These are phyloP conservation scores for Brassicogethes aeneus DNA, from an alignment of 2,888 invertebrate species.

Conservation along the genomic window DNA sequence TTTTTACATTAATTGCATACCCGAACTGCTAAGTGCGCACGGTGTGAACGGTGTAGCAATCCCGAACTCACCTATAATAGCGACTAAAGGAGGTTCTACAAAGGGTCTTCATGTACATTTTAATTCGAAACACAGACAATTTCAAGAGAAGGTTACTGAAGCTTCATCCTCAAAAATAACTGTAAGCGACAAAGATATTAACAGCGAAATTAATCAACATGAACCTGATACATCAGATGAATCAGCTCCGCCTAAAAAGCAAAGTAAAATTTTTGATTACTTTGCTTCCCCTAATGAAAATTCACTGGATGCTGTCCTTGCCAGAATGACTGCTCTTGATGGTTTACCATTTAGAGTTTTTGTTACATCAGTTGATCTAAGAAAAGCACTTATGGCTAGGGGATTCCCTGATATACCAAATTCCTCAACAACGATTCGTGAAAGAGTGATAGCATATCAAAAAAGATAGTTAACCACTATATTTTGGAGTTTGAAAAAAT, in stretches of 20 bases:
- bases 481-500: neutral
- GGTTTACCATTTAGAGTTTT: conserved; percentile 8
- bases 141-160: neutral
- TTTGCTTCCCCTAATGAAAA: conserved; percentile 6
- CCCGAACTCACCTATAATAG: no score
- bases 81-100: conserved; percentile 5
- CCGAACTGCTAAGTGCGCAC: no score
- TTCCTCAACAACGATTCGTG: neutral
- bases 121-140: conserved; percentile 1
- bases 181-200: no score
- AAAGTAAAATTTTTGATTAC: conserved; percentile 6
- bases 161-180: conserved; percentile 3
- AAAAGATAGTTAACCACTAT: neutral
- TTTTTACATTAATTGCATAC: no score
- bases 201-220: neutral
- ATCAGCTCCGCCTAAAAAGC: no score
- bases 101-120: conserved; percentile 6
- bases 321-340: conserved; percentile 8
- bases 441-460: neutral
- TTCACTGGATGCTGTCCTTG: conserved; percentile 6
- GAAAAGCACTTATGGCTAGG: conserved; percentile 5
- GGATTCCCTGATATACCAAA: neutral
- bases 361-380: conserved; percentile 7
- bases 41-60: no score
- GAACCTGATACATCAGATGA: conserved; percentile 1